Evolutionary conservation across 2,797 vertebrate genomes (phyloP), one percentile per base, ranked within the genome.

Genomic region (Hypotaenidia philippensis): DNA sequence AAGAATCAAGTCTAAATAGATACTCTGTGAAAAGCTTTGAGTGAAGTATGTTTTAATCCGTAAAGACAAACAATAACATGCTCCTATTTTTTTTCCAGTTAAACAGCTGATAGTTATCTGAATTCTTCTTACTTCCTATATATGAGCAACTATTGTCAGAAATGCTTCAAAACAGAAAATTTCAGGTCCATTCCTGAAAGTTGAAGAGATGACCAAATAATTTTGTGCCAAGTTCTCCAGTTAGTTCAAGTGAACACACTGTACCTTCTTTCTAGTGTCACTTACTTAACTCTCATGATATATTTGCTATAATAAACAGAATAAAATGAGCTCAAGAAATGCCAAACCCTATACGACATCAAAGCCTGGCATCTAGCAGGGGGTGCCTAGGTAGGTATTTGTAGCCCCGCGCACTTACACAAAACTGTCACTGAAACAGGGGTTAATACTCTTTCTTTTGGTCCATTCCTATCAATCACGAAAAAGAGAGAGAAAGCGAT

Each of bases 331-430:
- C 52, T 61, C 22, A 52, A 36, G 38, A 74, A 40, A 36, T 7
- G 26, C 8, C 32, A 27, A 9, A 47, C 75, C 47, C 47, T 36
- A 2, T 10, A 13, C 7, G 22, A 52, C 12, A 32, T 10, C 20
- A 56, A 65, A 10, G 61, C 59, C 29, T 27, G 26, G 18, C 18
- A n/a, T 7, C 1, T 5, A 9, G 27, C 1, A 0, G 52, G 9
- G 10, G 10, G 12, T 25, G 31, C 11, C 25, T 66, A 18, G 1
- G 1, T 13, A 44, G 22, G 27, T 80, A 60, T 45, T 26, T 3
- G 6, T 5, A 63, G 29, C 23, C 17, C 36, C 17, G 41, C 2
- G 12, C 16, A 34, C 34, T 9, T 22, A 68, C n/a, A 59, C n/a
- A 68, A 53, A 87, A 65, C 23, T 36, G 44, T 40, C 68, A 50